Conservation (phyloP, 2,888 invertebrate species). For the Poecilus cupreus region DNA sequence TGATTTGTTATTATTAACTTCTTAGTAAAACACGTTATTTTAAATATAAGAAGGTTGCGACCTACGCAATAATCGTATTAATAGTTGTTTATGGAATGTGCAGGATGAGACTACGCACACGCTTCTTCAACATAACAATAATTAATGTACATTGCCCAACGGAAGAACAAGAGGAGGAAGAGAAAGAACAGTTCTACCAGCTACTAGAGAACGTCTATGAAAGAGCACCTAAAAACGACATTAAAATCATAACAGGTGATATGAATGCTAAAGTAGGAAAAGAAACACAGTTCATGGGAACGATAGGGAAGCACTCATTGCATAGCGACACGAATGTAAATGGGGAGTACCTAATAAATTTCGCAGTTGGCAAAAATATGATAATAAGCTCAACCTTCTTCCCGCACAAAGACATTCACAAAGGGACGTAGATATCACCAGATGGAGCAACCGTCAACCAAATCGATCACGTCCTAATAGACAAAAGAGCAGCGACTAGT, state of each 20-base stretch:
- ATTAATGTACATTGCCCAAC: neutral
- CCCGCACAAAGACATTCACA: neutral
- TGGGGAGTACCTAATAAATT: neutral
- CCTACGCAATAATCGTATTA: too few species aligned
- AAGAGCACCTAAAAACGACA: neutral
- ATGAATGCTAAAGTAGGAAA: conserved; percentile 53
- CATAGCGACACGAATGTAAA: too few species aligned
- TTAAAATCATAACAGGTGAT: neutral
- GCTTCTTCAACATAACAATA: neutral
- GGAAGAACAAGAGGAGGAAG: neutral
- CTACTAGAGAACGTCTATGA: neutral
- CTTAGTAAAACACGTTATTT: too few species aligned
- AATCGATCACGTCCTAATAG: conserved; percentile 51
- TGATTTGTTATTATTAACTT: too few species aligned
- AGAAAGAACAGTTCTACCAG: neutral
- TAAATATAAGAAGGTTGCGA: too few species aligned
- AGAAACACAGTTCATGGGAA: neutral
- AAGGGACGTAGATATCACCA: conserved; percentile 27
- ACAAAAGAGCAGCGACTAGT: conserved; percentile 20
- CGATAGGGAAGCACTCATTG: too few species aligned
- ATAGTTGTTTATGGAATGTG: too few species aligned
- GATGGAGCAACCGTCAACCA: conserved; percentile 36
- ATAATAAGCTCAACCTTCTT: neutral
- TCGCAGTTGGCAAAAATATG: too few species aligned
- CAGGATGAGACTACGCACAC: neutral